Base-by-base conservation (phyloP, 2,888 invertebrate genomes). In the Dynastes hyllus region DNA sequence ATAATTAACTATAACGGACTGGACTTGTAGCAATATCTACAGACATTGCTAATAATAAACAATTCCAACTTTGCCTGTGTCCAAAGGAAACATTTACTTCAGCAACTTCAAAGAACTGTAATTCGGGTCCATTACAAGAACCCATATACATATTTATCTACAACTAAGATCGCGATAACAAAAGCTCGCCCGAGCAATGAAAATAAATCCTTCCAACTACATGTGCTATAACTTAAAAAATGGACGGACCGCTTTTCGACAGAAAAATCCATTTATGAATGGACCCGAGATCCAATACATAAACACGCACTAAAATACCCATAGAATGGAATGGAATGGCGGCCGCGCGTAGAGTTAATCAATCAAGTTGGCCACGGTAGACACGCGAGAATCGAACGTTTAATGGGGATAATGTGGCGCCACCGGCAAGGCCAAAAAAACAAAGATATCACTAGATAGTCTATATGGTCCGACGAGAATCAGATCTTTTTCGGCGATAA, bases 391-490 rank as follows among this genome's bases (percentile, higher is more conserved):
- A 80, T 79, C 81, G 79, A 79, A 79, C 80, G 81, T 80, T 81
- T 85, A 88, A 88, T 88, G 88, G 88, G 87, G 85, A 85, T 82
- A 81, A 83, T 80, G 84, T 88, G 88, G 88, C 88, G 88, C 89
- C 88, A 88, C 86, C 82, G 87, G 85, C 88, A 58, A 2, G 88
- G 88, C 85, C 84, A 81, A 83, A 80, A 45, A 83, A 84, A 85
- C 87, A 87, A 88, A 88, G 88, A 87, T 88, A 88, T 87, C 87
- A 84, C 84, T 84, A 58, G 88, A 89, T 88, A 87, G 86, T 84
- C 84, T 73, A 61, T 27, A 58, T 58, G 58, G 73, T 73, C 73
- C 58, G 58, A 67, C 79, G 81, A 87, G 88, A 88, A 88, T 88
- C 88, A 86, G 88, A 89, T 89, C 88, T 87, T 86, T 86, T 86